Percentiles rank a stretch among this genome's conserved stretches.
Conservation (phyloP, 2,113 vertebrate species). For the Tursiops truncatus region DNA sequence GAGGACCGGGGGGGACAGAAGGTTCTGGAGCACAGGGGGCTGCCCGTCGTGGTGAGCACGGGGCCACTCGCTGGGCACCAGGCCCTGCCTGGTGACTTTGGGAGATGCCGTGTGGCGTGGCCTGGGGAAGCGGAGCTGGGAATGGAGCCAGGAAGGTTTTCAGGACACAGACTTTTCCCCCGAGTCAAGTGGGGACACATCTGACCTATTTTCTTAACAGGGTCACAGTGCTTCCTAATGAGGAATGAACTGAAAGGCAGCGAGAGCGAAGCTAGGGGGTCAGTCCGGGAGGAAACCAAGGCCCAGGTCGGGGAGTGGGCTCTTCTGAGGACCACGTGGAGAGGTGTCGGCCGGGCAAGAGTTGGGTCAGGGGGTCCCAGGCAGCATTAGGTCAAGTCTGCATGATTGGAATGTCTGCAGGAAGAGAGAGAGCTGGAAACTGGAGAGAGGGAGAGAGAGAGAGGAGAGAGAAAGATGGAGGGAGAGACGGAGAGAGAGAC, state of each 20-base stretch:
- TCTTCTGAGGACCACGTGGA: neutral
- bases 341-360: accelerated
- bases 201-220: neutral
- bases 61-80: neutral
- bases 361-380: neutral
- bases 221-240: neutral
- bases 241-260: neutral
- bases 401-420: accelerated
- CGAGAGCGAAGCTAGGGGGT: accelerated
- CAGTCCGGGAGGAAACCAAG: neutral
- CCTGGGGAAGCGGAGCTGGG: neutral
- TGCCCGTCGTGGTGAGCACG: too few species aligned
- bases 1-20: neutral
- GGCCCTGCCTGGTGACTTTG: neutral
- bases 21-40: neutral
- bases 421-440: neutral
- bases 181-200: neutral
- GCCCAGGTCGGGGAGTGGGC: neutral
- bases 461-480: neutral
- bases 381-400: neutral
- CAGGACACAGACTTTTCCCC: neutral
- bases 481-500: too few species aligned
- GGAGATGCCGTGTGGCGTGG: neutral
- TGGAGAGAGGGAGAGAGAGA: too few species aligned
- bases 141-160: neutral